These are phyloP conservation scores for Hymenopus coronatus DNA, from an alignment of 2,888 invertebrate species.

Conservation along the genomic window DNA sequence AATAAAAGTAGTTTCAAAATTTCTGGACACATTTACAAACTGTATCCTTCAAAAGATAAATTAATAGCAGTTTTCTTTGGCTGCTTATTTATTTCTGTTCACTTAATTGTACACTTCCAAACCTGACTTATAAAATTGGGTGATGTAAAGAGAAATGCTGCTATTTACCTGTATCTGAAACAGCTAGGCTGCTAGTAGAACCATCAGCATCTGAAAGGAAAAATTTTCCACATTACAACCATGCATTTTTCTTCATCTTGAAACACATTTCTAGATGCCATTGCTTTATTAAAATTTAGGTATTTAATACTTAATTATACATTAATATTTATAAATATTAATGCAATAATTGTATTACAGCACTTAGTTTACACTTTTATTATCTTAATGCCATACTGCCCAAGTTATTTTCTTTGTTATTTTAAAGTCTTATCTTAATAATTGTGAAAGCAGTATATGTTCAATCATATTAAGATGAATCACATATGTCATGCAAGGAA, in stretches of 20 bases:
- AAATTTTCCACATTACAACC: background rate
- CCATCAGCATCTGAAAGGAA: conserved; percentile 41
- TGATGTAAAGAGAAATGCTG: background rate
- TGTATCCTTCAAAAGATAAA: background rate
- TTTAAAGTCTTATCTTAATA: too few relatives aligned
- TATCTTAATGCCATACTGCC: too few relatives aligned
- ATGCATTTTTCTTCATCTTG: background rate
- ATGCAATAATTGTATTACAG: too few relatives aligned
- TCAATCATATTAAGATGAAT: too few relatives aligned
- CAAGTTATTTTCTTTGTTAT: too few relatives aligned
- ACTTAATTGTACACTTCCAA: background rate
- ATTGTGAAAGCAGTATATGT: too few relatives aligned
- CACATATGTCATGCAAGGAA: too few relatives aligned
- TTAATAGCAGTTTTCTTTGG: background rate
- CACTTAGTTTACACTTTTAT: too few relatives aligned
- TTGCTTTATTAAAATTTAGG: too few relatives aligned
- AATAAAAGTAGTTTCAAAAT: background rate
- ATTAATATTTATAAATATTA: too few relatives aligned
- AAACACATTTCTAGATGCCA: too few relatives aligned
- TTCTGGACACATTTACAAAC: background rate
- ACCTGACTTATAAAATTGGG: background rate
- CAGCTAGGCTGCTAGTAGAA: conserved; percentile 42
- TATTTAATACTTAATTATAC: too few relatives aligned
- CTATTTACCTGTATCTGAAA: conserved; percentile 37
- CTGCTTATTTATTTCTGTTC: background rate